Conservation (phyloP, 2,113 vertebrate species). For the Phyllopteryx taeniolatus region DNA sequence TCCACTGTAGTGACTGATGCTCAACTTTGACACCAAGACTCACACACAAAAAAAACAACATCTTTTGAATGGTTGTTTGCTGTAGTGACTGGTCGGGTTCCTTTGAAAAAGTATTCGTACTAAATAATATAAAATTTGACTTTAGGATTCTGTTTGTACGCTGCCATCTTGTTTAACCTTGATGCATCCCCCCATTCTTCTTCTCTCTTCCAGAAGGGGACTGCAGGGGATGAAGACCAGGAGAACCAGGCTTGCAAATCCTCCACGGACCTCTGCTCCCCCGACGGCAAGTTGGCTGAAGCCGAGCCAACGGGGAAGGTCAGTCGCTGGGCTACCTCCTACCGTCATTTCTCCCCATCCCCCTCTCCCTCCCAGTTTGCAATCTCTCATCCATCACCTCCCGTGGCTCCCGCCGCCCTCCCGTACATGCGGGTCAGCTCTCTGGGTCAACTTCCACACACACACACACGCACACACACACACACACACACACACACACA, state of each 20-base stretch:
- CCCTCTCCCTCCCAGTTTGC: not conserved
- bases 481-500: not conserved
- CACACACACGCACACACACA: not conserved
- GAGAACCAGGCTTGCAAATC: conserved; percentile 63
- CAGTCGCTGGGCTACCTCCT: conserved; percentile 11
- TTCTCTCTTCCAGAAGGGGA: conserved; percentile 57
- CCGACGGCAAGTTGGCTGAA: conserved; percentile 62
- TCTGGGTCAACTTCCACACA: conserved; percentile 33
- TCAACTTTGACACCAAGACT: not conserved
- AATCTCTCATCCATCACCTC: conserved; percentile 16
- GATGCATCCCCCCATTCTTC: not conserved
- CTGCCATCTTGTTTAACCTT: not conserved
- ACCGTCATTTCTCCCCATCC: not conserved
- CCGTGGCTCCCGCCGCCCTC: conserved; percentile 1
- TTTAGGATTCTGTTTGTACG: not conserved
- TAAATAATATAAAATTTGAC: not conserved
- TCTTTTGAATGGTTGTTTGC: no score
- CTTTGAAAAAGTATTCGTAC: no score
- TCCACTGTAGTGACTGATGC: not conserved
- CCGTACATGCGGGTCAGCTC: conserved; percentile 37
- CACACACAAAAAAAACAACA: no score
- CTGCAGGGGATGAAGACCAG: conserved; percentile 61
- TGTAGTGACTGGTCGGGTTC: no score
- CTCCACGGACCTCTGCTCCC: conserved; percentile 52
- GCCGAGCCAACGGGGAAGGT: conserved; percentile 64